phyloP scores from a whole-genome alignment of 1,140 invertebrate genomes.

The Sinella curviseta region DNA sequence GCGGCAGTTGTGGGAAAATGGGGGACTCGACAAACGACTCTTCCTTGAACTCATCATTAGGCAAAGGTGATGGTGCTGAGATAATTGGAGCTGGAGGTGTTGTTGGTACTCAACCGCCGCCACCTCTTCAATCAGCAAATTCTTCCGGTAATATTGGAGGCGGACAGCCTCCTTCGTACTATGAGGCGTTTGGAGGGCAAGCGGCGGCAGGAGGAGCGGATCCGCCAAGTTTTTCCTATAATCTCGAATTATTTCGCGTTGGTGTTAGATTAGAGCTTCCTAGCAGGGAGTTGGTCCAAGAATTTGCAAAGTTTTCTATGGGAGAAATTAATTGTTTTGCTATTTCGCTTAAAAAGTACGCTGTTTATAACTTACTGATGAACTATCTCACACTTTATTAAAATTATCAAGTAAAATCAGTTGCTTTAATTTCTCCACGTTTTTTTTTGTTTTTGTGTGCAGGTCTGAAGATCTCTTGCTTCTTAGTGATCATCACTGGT shows the following conservation, averaged over 20 bases:
- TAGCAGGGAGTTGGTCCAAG: background rate
- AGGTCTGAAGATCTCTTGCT: slow-evolving; percentile 40
- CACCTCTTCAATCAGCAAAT: background rate
- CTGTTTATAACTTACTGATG: background rate
- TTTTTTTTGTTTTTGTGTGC: background rate
- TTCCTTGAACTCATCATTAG: too few species aligned
- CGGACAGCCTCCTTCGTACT: background rate
- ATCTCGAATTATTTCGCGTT: slow-evolving; percentile 33
- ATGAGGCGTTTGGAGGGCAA: background rate
- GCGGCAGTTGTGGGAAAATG: background rate
- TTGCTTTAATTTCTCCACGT: background rate
- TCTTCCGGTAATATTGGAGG: background rate
- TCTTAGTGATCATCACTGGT: slow-evolving; percentile 33
- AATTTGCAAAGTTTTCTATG: slow-evolving; percentile 31
- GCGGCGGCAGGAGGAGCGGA: too few species aligned
- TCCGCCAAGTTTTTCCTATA: too few species aligned
- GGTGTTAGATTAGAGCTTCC: slow-evolving; percentile 35
- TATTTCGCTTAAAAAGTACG: slow-evolving; percentile 37
- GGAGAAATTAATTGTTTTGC: slow-evolving; percentile 44
- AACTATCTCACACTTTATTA: too few species aligned
- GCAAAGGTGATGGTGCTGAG: background rate
- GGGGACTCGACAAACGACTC: slow-evolving; percentile 1
- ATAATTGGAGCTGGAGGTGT: background rate
- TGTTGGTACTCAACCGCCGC: background rate
- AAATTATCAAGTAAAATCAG: background rate